Conservation (phyloP, 2,888 invertebrate species). For the Drosophila siamana region DNA sequence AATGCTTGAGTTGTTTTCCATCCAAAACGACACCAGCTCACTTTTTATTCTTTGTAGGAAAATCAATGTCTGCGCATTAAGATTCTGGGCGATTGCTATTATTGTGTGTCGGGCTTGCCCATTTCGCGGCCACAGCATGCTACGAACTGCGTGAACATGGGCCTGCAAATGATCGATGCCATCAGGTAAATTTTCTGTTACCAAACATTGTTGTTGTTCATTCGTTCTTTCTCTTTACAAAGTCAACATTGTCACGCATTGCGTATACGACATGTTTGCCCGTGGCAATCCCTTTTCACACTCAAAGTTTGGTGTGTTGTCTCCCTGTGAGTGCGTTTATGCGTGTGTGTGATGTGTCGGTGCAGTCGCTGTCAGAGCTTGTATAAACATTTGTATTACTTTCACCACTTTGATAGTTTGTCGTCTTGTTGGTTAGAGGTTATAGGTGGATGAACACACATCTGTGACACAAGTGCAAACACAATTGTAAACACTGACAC, state of each 20-base stretch:
- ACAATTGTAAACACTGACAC: slow-evolving; percentile 21
- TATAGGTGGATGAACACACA: slow-evolving; percentile 29
- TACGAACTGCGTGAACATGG: slow-evolving; percentile 98
- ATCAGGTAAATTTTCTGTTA: slow-evolving; percentile 89
- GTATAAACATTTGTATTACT: slow-evolving; percentile 55
- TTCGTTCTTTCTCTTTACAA: slow-evolving; percentile 9
- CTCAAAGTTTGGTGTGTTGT: slow-evolving; percentile 44
- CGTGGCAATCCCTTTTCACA: slow-evolving; percentile 47
- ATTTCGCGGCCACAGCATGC: slow-evolving; percentile 97
- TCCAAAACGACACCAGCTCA: background rate
- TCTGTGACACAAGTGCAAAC: slow-evolving; percentile 10
- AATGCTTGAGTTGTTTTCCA: slow-evolving; percentile 45
- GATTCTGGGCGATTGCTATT: slow-evolving; percentile 98
- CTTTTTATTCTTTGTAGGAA: slow-evolving; percentile 88
- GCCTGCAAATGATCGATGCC: slow-evolving; percentile 97
- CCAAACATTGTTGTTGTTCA: too few relatives aligned
- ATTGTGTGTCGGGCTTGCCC: slow-evolving; percentile 97
- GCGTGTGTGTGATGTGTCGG: too few relatives aligned
- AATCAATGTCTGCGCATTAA: slow-evolving; percentile 98
- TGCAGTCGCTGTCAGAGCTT: slow-evolving; percentile 46
- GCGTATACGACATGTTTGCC: slow-evolving; percentile 63
- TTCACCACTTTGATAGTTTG: slow-evolving; percentile 60
- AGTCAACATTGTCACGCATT: slow-evolving; percentile 56
- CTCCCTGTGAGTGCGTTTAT: too few relatives aligned
- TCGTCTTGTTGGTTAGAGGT: slow-evolving; percentile 11